These are phyloP conservation scores for Anthophora plumipes DNA, from an alignment of 2,888 invertebrate genomes.

Conservation along the genomic window DNA sequence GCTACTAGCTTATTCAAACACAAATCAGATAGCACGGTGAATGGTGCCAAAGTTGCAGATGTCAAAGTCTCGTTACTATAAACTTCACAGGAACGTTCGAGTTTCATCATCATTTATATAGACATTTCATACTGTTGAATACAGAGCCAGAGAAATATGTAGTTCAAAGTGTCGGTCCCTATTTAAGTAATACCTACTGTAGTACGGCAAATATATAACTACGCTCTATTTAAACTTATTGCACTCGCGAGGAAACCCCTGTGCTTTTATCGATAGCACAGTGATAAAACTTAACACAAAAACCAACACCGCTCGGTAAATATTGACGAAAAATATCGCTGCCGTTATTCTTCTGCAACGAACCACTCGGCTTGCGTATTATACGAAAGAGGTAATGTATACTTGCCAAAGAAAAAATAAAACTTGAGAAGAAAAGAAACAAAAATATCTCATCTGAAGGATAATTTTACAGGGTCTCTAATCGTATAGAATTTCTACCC, in stretches of 20 bases:
- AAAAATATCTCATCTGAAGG: too few relatives aligned
- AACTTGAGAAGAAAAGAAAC: background rate
- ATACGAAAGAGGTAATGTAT: background rate
- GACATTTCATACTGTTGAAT: slow-evolving; percentile 9
- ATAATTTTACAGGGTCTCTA: too few relatives aligned
- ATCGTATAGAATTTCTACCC: too few relatives aligned
- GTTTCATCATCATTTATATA: slow-evolving; percentile 5
- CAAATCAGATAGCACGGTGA: slow-evolving; percentile 13
- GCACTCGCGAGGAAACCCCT: background rate
- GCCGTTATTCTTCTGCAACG: background rate
- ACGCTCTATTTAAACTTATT: slow-evolving; percentile 19
- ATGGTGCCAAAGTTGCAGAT: slow-evolving; percentile 32
- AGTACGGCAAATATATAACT: background rate
- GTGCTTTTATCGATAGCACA: background rate
- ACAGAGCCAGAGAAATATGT: slow-evolving; percentile 15
- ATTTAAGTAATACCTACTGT: slow-evolving; percentile 13
- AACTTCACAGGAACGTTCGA: slow-evolving; percentile 21
- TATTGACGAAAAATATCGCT: background rate
- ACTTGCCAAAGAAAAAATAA: background rate
- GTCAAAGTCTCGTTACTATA: slow-evolving; percentile 20
- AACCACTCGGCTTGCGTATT: background rate
- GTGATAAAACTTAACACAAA: background rate
- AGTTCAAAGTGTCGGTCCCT: slow-evolving; percentile 10
- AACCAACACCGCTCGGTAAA: background rate
- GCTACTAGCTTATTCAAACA: background rate